These are phyloP conservation scores for Drosophila paramelanica DNA, from an alignment of 2,888 invertebrate species.

Conservation along the genomic window DNA sequence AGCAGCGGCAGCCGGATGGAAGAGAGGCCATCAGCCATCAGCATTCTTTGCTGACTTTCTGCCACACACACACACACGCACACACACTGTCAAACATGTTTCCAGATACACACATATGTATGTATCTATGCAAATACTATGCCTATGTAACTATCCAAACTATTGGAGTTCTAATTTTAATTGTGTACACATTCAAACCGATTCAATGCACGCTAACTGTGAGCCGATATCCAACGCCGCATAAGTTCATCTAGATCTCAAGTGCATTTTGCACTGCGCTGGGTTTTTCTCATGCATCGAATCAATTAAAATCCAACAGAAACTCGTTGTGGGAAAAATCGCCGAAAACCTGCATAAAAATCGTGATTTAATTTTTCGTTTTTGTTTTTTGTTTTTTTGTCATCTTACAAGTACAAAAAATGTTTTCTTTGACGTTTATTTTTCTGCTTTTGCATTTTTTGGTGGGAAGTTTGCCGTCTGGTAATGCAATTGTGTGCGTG, in stretches of 20 bases:
- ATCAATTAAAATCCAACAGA: constrained; percentile 71
- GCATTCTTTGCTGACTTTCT: constrained; percentile 70
- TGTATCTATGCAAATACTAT: background rate
- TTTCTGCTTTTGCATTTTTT: constrained; percentile 65
- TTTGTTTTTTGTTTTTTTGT: constrained; percentile 32
- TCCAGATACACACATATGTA: constrained; percentile 7
- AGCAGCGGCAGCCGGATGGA: constrained; percentile 36
- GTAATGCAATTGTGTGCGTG: constrained; percentile 17
- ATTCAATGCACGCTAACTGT: constrained; percentile 26
- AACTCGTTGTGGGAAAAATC: constrained; percentile 77
- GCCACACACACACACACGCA: constrained; percentile 32
- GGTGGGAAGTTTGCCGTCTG: constrained; percentile 57
- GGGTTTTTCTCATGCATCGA: constrained; percentile 69
- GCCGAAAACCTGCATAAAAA: constrained; percentile 75
- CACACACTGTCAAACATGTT: constrained; percentile 10
- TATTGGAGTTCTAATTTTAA: constrained; percentile 57
- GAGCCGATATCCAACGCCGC: constrained; percentile 55
- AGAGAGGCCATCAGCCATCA: constrained; percentile 57
- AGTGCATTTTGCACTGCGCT: constrained; percentile 58
- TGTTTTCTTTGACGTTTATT: constrained; percentile 69
- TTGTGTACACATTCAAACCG: constrained; percentile 9
- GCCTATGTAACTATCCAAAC: constrained; percentile 10
- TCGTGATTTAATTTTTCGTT: constrained; percentile 70
- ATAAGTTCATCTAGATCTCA: constrained; percentile 79
- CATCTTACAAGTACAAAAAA: constrained; percentile 59